phyloP scores from a whole-genome alignment of 2,113 vertebrate species.

The Motacilla tschutschensis region DNA sequence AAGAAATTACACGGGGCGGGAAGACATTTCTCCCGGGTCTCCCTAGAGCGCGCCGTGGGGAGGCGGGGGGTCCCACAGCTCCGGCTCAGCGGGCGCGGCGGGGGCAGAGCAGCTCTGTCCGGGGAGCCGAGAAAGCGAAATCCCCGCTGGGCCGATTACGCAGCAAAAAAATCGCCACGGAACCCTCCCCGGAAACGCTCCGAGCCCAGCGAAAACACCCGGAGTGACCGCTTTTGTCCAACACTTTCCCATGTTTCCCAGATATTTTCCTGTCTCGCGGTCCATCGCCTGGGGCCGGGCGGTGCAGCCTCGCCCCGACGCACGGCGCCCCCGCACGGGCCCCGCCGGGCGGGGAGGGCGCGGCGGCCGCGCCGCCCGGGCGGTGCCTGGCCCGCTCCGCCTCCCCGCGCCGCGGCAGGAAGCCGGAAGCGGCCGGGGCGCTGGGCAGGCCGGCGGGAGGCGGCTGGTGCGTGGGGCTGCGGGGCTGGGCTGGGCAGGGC shows the following conservation, averaged over 20 bases:
- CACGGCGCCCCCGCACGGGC: rapidly evolving
- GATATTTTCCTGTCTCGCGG: rapidly evolving
- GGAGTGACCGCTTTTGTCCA: rapidly evolving
- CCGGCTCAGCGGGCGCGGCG: neutral
- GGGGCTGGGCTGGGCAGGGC: neutral
- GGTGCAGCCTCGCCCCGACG: rapidly evolving
- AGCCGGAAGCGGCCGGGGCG: neutral
- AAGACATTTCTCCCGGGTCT: rapidly evolving
- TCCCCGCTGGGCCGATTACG: neutral
- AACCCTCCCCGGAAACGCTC: neutral
- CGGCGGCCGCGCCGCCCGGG: neutral
- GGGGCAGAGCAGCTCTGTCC: neutral
- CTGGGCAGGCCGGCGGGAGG: neutral
- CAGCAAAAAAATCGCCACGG: neutral
- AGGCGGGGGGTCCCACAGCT: neutral
- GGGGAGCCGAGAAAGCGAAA: neutral
- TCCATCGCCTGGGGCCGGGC: rapidly evolving
- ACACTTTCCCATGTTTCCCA: no score
- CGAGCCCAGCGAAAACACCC: neutral
- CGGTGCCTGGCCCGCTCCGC: neutral
- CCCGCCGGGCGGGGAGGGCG: no score
- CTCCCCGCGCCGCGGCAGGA: neutral
- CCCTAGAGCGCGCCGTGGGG: neutral
- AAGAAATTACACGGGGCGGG: rapidly evolving
- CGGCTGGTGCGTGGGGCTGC: neutral